Base-by-base conservation (phyloP, 1,140 invertebrate species). In the Drosophila teissieri region DNA sequence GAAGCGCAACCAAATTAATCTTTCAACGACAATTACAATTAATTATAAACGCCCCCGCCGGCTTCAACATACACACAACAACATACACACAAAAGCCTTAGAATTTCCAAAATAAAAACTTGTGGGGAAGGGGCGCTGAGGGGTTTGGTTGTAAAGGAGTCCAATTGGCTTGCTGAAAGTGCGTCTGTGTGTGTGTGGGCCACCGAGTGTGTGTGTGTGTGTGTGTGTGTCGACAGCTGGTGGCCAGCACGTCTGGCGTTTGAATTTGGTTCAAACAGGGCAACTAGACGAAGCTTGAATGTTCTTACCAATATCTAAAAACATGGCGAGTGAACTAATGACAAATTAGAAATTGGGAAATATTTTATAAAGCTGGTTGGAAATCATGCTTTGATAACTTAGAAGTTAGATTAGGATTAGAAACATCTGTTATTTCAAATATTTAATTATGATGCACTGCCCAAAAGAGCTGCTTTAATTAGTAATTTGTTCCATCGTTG, bases 21-120 rank as follows among this genome's bases (percentile, higher is more conserved):
- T 89, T 89, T 89, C 84, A 89, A 84, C 84, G 84, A 89, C 84
- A 90, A 89, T 89, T 89, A 89, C 84, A 90, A 89, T 89, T 89
- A 89, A 89, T 89, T 89, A 89, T 89, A 88, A 90, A 89, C 84
- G 84, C 77, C 84, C 73, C 85, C 85, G 77, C 60, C 84, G 56
- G 46, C 53, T 57, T 49, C 65, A 73, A 36, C 42, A 39, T 36
- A 54, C 68, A n/a, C n/a, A n/a, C 75, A 80, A 69, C 63, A 62
- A 56, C 56, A 63, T 54, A 62, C n/a, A 42, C 14, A 81, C 80
- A 81, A 86, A 74, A 62, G 65, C 61, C 45, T 68, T 67, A 57
- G 55, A 56, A 80, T 53, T 68, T 55, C 54, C 46, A 68, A 57
- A 64, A 73, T 64, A 64, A 64, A 31, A 17, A n/a, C 17, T 19